Conservation (phyloP, 2,113 vertebrate species). For the Tachysurus vachellii region DNA sequence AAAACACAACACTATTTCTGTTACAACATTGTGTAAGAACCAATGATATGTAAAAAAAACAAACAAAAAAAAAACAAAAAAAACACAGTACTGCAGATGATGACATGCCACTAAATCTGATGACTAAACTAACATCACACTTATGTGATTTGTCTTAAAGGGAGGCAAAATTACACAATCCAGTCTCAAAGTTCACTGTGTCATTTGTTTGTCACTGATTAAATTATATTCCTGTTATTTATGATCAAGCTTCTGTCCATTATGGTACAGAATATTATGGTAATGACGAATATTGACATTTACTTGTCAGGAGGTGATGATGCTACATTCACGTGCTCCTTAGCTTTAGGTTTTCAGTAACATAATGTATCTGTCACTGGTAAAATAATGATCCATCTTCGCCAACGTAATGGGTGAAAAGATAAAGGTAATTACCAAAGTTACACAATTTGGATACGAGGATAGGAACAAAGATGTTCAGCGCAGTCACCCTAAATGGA, state of each 20-base stretch:
- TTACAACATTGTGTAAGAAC: neutral
- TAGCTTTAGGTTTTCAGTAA: neutral
- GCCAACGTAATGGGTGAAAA: neutral
- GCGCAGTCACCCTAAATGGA: neutral
- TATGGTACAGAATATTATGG: no score
- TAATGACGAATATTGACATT: neutral
- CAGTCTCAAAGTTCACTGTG: neutral
- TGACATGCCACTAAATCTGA: neutral
- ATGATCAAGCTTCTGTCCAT: neutral
- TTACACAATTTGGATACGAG: neutral
- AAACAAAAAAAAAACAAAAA: slow-evolving; percentile 1
- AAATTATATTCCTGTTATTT: neutral
- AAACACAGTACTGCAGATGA: neutral
- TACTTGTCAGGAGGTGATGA: neutral
- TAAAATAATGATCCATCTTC: no score
- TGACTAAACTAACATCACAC: neutral
- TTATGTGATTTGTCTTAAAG: neutral
- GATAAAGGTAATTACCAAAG: neutral
- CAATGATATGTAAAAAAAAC: neutral
- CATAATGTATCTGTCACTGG: neutral
- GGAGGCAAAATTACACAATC: neutral
- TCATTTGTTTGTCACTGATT: neutral
- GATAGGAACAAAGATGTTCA: neutral
- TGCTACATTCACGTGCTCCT: neutral
- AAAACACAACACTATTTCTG: neutral